Base-by-base conservation (phyloP, 2,113 vertebrate genomes). In the Corydoras maculifer region DNA sequence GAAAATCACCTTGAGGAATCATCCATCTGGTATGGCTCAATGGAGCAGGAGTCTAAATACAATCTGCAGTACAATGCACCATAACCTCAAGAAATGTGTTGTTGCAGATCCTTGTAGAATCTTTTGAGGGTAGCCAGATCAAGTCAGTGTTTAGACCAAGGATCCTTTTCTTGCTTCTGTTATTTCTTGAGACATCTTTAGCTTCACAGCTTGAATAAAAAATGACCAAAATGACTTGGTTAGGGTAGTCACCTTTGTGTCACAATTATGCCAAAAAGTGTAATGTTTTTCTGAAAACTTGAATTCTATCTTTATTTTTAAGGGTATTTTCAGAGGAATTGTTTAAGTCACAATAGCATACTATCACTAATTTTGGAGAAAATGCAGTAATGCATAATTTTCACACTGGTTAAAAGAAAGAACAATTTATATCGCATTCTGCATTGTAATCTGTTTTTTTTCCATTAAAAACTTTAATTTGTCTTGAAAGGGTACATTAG, bases 1-100 rank as follows among this genome's bases (percentile, higher is more conserved):
- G 35, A 43, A 91, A 92, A 91, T 92, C 91, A 94, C 94, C 92
- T 95, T 93, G 93, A 95, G 93, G 87, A 95, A 94, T 91, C 93
- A 91, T 88, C 84, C 77, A 76, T 92, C 92, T 91, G 87, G 87
- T 75, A 82, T 81, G 85, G 84, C 79, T 83, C 85, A 83, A 70
- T 81, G 90, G 85, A 90, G 91, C 92, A 90, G 86, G 88, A 87
- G 84, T 82, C 86, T 85, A 84, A 57, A 58, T 66, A 82, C 78
- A 58, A 77, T 81, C 61, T 77, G 66, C 68, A 81, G 80, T 67
- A 54, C 77, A 82, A 78, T 85, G 79, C 69, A 67, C 62, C 65
- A 58, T 68, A 80, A 80, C 80, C 77, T 79, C 76, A 80, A 84
- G 48, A 63, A 72, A 74, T 71, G 77, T 81, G 58, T 15, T 69